Conservation (phyloP, 2,797 vertebrate species). For the Hyperoplus lanceolatus region DNA sequence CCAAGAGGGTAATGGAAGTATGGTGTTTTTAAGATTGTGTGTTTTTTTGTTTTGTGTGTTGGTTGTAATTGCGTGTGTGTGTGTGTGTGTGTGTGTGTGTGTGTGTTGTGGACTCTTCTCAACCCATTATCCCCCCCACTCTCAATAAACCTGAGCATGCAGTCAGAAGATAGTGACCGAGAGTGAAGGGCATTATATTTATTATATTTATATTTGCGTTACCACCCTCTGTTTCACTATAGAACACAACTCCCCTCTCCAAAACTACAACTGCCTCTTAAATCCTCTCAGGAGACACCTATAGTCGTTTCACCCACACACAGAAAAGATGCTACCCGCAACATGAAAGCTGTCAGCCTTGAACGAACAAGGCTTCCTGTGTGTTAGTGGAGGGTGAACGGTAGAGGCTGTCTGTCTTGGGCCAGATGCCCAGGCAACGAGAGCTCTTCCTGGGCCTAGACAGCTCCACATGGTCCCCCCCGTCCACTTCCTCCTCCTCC, state of each 20-base stretch:
- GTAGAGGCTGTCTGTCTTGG: constrained; percentile 55
- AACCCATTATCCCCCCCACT: neutral
- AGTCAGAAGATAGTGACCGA: constrained; percentile 23
- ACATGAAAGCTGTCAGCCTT: constrained; percentile 45
- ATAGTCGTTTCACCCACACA: neutral
- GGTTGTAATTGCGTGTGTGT: constrained; percentile 14
- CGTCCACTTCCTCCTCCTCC: neutral
- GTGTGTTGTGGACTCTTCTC: neutral
- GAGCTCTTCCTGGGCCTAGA: constrained; percentile 50
- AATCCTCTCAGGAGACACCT: constrained; percentile 22
- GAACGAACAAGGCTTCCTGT: constrained; percentile 49
- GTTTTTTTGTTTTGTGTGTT: neutral
- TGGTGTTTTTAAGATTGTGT: constrained; percentile 35
- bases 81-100: neutral
- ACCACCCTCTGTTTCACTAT: neutral
- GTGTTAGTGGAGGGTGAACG: constrained; percentile 46
- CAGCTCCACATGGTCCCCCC: constrained; percentile 50
- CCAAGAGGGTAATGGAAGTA: constrained; percentile 40
- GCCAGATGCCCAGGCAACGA: constrained; percentile 63
- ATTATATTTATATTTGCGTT: constrained; percentile 16
- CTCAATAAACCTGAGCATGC: constrained; percentile 31
- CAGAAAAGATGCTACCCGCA: constrained; percentile 47
- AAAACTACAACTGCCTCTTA: constrained; percentile 13
- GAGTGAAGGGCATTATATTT: constrained; percentile 29
- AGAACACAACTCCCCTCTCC: neutral